phyloP scores from a whole-genome alignment of 2,797 vertebrate genomes.

The Ptychadena robeensis region DNA sequence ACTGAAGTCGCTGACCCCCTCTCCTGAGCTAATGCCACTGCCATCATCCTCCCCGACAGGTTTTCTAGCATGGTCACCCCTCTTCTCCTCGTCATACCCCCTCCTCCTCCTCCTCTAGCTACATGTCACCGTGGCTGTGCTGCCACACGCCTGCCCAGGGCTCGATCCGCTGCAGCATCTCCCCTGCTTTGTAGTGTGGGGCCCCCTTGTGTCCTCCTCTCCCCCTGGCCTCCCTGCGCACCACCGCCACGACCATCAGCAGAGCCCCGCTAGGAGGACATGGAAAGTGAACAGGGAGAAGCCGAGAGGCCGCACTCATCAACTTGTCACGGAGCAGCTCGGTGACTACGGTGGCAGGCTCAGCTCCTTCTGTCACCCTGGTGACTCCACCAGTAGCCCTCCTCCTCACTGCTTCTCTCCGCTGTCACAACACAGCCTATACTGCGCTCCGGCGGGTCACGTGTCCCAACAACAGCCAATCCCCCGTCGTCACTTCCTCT shows the following conservation, averaged over 20 bases:
- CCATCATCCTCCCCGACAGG: constrained; percentile 66
- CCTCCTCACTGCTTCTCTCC: constrained; percentile 64
- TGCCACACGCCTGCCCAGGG: constrained; percentile 6
- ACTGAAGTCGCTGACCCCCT: constrained; percentile 13
- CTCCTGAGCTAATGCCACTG: constrained; percentile 27
- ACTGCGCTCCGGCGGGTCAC: constrained; percentile 73
- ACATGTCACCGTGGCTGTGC: background rate
- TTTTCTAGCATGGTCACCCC: constrained; percentile 38
- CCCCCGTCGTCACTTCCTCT: constrained; percentile 77
- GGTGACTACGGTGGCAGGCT: constrained; percentile 45
- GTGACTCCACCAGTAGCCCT: constrained; percentile 46
- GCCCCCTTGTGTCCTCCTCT: constrained; percentile 43
- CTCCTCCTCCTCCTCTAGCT: constrained; percentile 3
- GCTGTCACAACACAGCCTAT: constrained; percentile 78
- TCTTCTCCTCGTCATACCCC: background rate
- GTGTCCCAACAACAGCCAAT: constrained; percentile 84
- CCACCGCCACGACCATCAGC: constrained; percentile 56
- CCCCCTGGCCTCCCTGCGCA: constrained; percentile 25
- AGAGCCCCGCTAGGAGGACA: constrained; percentile 39
- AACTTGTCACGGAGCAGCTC: background rate
- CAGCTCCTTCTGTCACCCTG: constrained; percentile 63
- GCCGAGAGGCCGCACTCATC: constrained; percentile 26
- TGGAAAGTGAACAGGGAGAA: background rate
- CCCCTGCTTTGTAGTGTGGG: constrained; percentile 14
- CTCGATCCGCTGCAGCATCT: constrained; percentile 37